These are phyloP conservation scores for Temnothorax longispinosus DNA, from an alignment of 1,140 invertebrate species.

Conservation along the genomic window DNA sequence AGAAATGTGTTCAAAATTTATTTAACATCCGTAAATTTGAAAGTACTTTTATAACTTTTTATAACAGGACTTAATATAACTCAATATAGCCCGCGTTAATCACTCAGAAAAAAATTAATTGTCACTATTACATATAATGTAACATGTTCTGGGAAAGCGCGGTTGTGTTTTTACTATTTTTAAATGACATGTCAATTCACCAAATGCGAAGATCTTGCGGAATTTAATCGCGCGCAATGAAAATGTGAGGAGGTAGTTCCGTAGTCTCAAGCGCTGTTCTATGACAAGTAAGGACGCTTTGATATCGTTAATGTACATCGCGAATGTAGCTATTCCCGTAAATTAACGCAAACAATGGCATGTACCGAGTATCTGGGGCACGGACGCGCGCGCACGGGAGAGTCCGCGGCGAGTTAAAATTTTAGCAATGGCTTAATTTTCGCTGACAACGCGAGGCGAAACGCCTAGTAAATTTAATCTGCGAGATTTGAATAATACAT, in stretches of 20 bases:
- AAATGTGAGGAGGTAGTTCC: conserved; percentile 12
- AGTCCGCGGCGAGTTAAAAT: conserved; percentile 55
- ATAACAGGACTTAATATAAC: not conserved
- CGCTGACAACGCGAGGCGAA: conserved; percentile 43
- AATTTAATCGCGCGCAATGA: conserved; percentile 55
- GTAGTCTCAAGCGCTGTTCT: conserved; percentile 24
- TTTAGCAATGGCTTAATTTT: conserved; percentile 58
- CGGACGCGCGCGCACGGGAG: not conserved
- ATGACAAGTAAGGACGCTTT: conserved; percentile 53
- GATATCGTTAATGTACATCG: conserved; percentile 63
- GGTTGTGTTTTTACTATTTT: conserved; percentile 14
- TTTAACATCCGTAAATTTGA: not conserved
- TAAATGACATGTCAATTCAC: not conserved
- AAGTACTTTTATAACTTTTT: no score
- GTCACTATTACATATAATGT: conserved; percentile 3
- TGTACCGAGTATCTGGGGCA: conserved; percentile 16
- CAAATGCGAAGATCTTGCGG: conserved; percentile 35
- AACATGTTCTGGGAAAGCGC: not conserved
- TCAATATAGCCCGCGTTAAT: not conserved
- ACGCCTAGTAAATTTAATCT: conserved; percentile 61
- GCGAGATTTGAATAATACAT: conserved; percentile 62
- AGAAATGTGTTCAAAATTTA: not conserved
- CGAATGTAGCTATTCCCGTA: conserved; percentile 31
- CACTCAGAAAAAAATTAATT: not conserved
- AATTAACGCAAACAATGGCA: conserved; percentile 69